Evolutionary conservation across 2,113 vertebrate genomes (phyloP), one percentile per base, ranked within the genome.

Genomic region (Choloepus hoffmanni): DNA sequence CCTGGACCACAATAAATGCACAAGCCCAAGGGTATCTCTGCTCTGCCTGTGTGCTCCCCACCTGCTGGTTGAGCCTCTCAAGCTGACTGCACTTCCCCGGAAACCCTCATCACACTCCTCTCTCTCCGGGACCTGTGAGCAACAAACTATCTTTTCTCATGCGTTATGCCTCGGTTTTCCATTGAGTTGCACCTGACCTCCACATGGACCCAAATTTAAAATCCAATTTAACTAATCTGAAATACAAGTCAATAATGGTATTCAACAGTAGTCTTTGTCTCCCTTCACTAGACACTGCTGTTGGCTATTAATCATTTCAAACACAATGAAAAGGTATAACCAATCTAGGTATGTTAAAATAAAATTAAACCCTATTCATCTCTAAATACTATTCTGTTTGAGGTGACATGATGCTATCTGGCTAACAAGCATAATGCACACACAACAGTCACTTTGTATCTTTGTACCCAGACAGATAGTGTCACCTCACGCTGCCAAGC

Each of bases 231-330:
- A 58, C 15, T 58, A 58, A 58, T 21, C 5, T 58, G 55, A 58
- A 58, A 21, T 18, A 58, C 55, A 58, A 95, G 83, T 94, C 95
- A 86, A 68, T 95, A 94, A 97, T 60, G 45, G 91, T 67, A 86
- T 84, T 83, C 63, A 81, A 43, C 10, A 7, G 24, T 48, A 6
- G 28, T 85, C 50, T 95, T 92, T 95, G 85, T 85, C 50, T 90
- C 19, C 68, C 16, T 79, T 94, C 60, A 81, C 68, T 85, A 86
- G 89, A 67, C 30, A 68, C n/a, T 86, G 78, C 93, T 95, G 60
- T 60, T 90, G 76, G 83, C 89, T 92, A 93, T 96, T 97, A 94
- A 97, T 96, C 94, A 96, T 72, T 95, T 92, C 40, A 76, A 91
- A 95, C 62, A 85, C 76, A 92, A 53, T 90, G 68, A 94, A 84